These are phyloP conservation scores for Edolisoma coerulescens DNA, from an alignment of 2,113 vertebrate genomes.

Conservation along the genomic window DNA sequence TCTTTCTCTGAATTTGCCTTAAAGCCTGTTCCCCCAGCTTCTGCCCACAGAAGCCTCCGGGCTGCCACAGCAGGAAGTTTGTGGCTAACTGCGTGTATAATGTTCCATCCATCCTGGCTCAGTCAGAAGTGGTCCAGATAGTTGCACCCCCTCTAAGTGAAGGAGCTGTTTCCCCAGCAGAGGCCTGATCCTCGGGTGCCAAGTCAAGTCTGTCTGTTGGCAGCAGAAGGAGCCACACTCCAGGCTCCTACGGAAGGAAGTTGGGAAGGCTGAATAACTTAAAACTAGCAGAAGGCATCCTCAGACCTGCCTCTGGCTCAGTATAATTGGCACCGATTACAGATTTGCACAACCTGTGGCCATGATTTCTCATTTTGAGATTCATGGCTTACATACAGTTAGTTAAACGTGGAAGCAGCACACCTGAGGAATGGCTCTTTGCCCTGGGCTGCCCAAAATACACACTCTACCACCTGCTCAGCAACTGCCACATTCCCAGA, in stretches of 20 bases:
- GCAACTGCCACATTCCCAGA: neutral
- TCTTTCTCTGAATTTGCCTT: neutral
- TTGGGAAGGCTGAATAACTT: neutral
- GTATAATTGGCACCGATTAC: no score
- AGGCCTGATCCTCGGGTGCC: rapidly evolving
- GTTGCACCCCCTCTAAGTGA: neutral
- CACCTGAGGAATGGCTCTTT: neutral
- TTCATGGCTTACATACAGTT: neutral
- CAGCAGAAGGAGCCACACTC: rapidly evolving
- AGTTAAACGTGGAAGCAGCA: rapidly evolving
- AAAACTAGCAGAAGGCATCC: neutral
- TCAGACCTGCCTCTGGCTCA: neutral
- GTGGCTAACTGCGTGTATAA: neutral
- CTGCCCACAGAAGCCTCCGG: neutral
- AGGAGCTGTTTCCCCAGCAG: neutral
- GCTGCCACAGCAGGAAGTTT: neutral
- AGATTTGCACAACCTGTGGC: neutral
- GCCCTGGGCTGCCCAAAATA: neutral
- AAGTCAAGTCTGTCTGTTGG: neutral
- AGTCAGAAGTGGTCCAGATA: neutral
- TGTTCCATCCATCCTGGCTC: neutral
- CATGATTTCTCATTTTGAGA: neutral
- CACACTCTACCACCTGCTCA: rapidly evolving
- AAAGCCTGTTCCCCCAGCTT: rapidly evolving
- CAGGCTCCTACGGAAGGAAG: neutral